Base-by-base conservation (phyloP, 2,113 vertebrate species). In the Paralichthys olivaceus region DNA sequence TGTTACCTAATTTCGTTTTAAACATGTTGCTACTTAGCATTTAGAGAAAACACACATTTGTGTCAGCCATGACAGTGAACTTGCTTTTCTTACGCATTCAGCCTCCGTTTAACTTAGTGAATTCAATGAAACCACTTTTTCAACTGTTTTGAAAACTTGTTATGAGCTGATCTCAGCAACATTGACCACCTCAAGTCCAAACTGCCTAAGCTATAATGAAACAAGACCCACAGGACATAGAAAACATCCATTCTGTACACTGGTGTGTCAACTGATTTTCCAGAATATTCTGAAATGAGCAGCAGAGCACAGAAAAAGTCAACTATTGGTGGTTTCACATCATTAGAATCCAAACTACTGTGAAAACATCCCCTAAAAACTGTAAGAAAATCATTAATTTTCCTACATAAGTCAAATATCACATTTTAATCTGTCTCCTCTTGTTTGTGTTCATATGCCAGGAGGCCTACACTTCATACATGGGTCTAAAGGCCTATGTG, bases 401-500 rank as follows among this genome's bases (percentile, higher is more conserved):
- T 66, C 63, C 66, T 1, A 12, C 22, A 49, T 23, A 22, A 28
- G 17, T 76, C 23, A 40, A 55, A 72, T 59, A 25, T 59, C 22
- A 58, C 37, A 37, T 73, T 26, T 68, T 40, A 66, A 75, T 77
- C 57, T 40, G 37, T 28, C 37, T 47, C 51, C 40, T 67, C n/a
- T n/a, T 26, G 1, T 28, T 5, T 72, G 72, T 72, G 47, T 49
- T 78, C 28, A 17, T 15, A 67, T 0, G 17, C 71, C 78, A 72
- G 78, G 59, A 78, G 76, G 34, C 37, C 40, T 76, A 6, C 70
- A 79, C 84, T 80, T 87, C 73, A 78, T 3, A 14, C 11, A 40
- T 87, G 26, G 73, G 70, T 85, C 81, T 85, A 66, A 59, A 67
- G 72, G 71, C 67, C 62, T n/a, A 37, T 59, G 73, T 6, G 23